Conservation (phyloP, 2,888 invertebrate genomes). For the Agriopis aurantiaria region DNA sequence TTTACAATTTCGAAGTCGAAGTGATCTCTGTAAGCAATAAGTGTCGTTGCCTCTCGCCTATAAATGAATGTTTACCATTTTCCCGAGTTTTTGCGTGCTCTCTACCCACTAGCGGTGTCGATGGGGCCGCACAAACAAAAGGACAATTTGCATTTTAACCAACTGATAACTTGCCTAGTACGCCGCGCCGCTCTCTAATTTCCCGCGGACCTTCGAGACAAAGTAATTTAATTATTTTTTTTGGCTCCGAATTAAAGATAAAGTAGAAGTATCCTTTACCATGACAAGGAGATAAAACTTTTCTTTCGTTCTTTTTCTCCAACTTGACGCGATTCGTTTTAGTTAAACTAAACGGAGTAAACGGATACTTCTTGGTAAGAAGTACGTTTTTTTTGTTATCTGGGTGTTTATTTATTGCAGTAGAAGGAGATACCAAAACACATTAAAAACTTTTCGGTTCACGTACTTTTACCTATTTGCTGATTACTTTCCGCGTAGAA, state of each 20-base stretch:
- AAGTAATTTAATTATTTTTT: constrained; percentile 70
- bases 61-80: constrained; percentile 79
- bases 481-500: constrained; percentile 32
- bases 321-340: constrained; percentile 57
- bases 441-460: constrained; percentile 37
- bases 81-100: constrained; percentile 58
- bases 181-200: constrained; percentile 68
- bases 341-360: constrained; percentile 41
- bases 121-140: constrained; percentile 75
- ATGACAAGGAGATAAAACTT: constrained; percentile 64
- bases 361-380: constrained; percentile 36
- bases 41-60: constrained; percentile 51
- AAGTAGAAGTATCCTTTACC: constrained; percentile 65
- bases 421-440: constrained; percentile 34
- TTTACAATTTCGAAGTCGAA: constrained; percentile 38
- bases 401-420: constrained; percentile 43
- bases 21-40: constrained; percentile 31
- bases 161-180: constrained; percentile 77
- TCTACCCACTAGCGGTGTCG: constrained; percentile 58
- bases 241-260: constrained; percentile 59
- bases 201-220: constrained; percentile 64
- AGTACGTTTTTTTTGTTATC: constrained; percentile 40
- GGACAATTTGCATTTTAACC: constrained; percentile 83
- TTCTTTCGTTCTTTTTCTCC: constrained; percentile 51
- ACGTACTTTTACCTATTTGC: constrained; percentile 34